Evolutionary conservation across 1,140 invertebrate species (phyloP), one percentile per base, ranked within the genome.

Genomic region (Ceratina calcarata): DNA sequence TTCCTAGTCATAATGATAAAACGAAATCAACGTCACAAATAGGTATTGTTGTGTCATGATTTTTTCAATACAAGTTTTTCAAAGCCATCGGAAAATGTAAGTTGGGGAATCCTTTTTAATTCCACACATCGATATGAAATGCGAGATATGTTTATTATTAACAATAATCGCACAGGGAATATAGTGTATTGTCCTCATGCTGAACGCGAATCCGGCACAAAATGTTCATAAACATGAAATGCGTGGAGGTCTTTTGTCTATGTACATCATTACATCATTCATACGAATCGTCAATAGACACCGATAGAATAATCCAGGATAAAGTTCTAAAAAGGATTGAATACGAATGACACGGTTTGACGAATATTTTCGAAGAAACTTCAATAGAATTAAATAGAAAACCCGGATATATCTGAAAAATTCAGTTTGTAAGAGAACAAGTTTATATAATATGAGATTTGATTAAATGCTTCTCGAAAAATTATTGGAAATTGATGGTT

Each of bases 121-220:
- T 13, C 51, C n/a, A n/a, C 24, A 0, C 18, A 8, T 22, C 49
- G 16, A 7, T 27, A 37, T 69, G 49, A 24, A 69, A 37, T 27
- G 13, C 58, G 24, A n/a, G 16, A 45, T 45, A 32, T 45, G 20
- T 72, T 45, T 45, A 53, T 61, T 45, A 72, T 45, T 60, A 45
- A 72, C 57, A 72, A 49, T 72, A 60, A 70, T 57, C 27, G 27
- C 18, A 55, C 24, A 22, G 8, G 10, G 66, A 68, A 68, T 49
- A 22, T 69, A 13, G 51, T 32, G 55, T 45, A 60, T 60, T 60
- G 57, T 20, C 22, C 16, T 20, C 69, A 49, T 13, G 15, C 27
- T 6, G 32, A 37, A 6, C 10, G 16, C 22, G 37, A 32, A n/a
- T 37, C 32, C 32, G 32, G 32, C 27, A 49, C 57, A 49, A 22